Evolutionary conservation across 2,888 invertebrate genomes (phyloP), one percentile per base, ranked within the genome.

Genomic region (Prenolepis imparis): DNA sequence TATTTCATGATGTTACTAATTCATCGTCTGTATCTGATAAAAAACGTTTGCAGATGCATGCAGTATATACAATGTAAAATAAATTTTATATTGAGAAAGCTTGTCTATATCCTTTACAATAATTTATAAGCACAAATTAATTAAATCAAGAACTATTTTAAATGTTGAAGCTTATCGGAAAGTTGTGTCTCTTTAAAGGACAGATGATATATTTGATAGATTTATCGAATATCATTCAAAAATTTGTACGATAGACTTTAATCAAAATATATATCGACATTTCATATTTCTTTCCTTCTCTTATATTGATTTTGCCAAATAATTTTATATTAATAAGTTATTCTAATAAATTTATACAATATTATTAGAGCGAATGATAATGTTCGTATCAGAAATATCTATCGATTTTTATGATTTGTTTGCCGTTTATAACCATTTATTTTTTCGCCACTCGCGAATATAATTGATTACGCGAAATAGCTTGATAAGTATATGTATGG

Each of bases 251-350:
- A 59, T 41, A 28, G 2, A 18, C 18, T 15, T 72, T 61, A 74
- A 74, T 73, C 44, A 61, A 61, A 8, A 44, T 57, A 39, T 6
- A 55, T 36, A 72, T 72, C 68, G 28, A 28, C 28, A 28, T 36
- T 36, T 5, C 36, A 36, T 21, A n/a, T 11, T n/a, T n/a, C n/a
- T n/a, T n/a, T n/a, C 24, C 24, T 1, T 57, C 3, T 24, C 57
- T 21, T 48, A 48, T 6, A 48, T 48, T 48, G 48, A 48, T 48
- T 6, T 18, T 8, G 18, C 48, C 18, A 48, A 48, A 2, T 52
- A n/a, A 52, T 52, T 52, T 52, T 52, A 52, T 18, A 52, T 52
- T 48, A 52, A 18, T 52, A 52, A 52, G 3, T 52, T 52, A n/a
- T 52, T n/a, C 15, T n/a, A 44, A 44, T 15, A 44, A 55, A 21